Conservation (phyloP, 1,140 invertebrate genomes). For the Spodoptera litura region DNA sequence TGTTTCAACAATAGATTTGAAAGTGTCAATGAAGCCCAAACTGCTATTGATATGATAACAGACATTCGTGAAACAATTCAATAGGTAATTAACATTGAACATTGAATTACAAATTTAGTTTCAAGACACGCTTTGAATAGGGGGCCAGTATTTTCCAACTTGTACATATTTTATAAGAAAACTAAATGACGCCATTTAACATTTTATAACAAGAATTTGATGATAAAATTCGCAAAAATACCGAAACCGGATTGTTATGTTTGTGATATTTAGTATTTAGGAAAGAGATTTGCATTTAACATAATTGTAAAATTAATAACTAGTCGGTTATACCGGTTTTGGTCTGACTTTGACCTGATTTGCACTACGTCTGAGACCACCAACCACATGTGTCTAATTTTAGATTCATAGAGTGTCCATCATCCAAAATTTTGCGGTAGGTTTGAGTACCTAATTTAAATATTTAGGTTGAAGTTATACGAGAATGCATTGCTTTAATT, state of each 20-base stretch:
- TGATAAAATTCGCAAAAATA: background rate
- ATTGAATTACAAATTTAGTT: conserved; percentile 38
- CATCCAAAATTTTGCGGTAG: background rate
- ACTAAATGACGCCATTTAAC: background rate
- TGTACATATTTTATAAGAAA: conserved; percentile 10
- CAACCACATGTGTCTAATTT: conserved; percentile 10
- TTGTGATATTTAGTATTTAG: background rate
- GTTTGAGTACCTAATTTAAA: background rate
- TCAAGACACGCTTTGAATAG: background rate
- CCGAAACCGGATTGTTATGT: conserved; percentile 8
- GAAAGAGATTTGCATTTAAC: conserved; percentile 17
- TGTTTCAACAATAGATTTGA: conserved; percentile 38
- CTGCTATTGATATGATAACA: conserved; percentile 29
- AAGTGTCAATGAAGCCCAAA: conserved; percentile 29
- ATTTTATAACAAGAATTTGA: background rate
- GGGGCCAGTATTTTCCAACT: conserved; percentile 19
- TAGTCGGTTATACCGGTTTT: conserved; percentile 7
- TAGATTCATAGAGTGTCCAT: background rate
- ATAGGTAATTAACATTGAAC: conserved; percentile 43
- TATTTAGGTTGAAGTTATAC: too few relatives aligned
- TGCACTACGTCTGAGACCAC: background rate
- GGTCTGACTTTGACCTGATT: conserved; percentile 35
- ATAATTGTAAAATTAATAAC: conserved; percentile 13
- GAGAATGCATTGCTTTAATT: too few relatives aligned
- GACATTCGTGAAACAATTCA: conserved; percentile 40